Conservation (phyloP, 1,140 invertebrate species). For the Chironomus tepperi region DNA sequence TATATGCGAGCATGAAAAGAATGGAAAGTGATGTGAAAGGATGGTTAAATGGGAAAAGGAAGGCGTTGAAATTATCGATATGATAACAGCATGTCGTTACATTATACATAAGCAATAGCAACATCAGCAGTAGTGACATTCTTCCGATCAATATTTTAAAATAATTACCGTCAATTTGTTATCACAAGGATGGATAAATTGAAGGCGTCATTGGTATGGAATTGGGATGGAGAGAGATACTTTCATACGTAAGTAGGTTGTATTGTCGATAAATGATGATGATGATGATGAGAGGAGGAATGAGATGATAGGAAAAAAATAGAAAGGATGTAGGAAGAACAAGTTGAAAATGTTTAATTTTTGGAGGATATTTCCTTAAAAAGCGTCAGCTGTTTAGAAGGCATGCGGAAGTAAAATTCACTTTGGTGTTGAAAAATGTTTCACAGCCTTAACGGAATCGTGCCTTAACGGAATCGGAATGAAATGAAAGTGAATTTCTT, state of each 20-base stretch:
- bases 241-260: neutral
- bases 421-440: too few relatives aligned
- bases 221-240: neutral
- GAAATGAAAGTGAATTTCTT: too few relatives aligned
- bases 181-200: conserved; percentile 7
- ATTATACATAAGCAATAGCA: neutral
- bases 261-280: neutral
- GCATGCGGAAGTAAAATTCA: too few relatives aligned
- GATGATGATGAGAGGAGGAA: neutral
- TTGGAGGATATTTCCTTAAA: too few relatives aligned
- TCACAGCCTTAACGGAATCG: too few relatives aligned
- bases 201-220: neutral
- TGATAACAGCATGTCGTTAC: conserved; percentile 9
- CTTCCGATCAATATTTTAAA: conserved; percentile 20
- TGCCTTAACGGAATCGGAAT: too few relatives aligned
- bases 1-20: too few relatives aligned
- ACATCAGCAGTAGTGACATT: neutral
- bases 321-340: neutral
- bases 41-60: neutral
- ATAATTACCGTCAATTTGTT: conserved; percentile 23
- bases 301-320: neutral
- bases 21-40: too few relatives aligned
- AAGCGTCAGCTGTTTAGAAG: neutral
- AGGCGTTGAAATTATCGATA: conserved; percentile 11
- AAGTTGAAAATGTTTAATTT: neutral